These are phyloP conservation scores for Sebastes schlegelii DNA, from an alignment of 2,113 vertebrate genomes.

Conservation along the genomic window DNA sequence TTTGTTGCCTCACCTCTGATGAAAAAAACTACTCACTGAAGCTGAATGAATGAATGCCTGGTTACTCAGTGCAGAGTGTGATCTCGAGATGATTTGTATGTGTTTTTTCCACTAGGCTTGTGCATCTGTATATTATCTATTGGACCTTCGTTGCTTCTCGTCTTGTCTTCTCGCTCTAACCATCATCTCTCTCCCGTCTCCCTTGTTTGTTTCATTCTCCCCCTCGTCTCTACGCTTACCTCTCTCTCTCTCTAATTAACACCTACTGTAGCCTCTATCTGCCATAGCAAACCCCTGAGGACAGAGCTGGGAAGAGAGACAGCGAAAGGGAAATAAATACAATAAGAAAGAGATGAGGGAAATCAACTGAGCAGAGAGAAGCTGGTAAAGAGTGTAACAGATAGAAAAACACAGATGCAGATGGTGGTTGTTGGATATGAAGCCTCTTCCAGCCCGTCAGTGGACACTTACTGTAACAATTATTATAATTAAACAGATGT, in stretches of 20 bases:
- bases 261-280: constrained; percentile 65
- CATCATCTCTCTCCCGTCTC: constrained; percentile 53
- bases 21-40: constrained; percentile 28
- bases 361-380: constrained; percentile 38
- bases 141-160: constrained; percentile 20
- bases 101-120: constrained; percentile 10
- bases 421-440: constrained; percentile 2
- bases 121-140: constrained; percentile 34
- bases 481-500: constrained; percentile 39
- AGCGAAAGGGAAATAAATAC: constrained; percentile 56
- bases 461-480: neutral
- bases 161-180: constrained; percentile 34
- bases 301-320: constrained; percentile 57
- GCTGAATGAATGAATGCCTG: constrained; percentile 37
- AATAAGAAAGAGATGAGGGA: constrained; percentile 43
- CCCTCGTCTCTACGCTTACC: constrained; percentile 63
- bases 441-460: neutral
- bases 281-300: constrained; percentile 67
- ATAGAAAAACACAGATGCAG: constrained; percentile 30
- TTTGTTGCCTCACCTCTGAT: constrained; percentile 64
- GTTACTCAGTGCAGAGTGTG: constrained; percentile 32
- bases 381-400: neutral
- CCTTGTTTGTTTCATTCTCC: constrained; percentile 64
- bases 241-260: constrained; percentile 74
- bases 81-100: constrained; percentile 25